Evolutionary conservation across 1,140 invertebrate species (phyloP), one percentile per base, ranked within the genome.

Genomic region (Polypedilum pembai): DNA sequence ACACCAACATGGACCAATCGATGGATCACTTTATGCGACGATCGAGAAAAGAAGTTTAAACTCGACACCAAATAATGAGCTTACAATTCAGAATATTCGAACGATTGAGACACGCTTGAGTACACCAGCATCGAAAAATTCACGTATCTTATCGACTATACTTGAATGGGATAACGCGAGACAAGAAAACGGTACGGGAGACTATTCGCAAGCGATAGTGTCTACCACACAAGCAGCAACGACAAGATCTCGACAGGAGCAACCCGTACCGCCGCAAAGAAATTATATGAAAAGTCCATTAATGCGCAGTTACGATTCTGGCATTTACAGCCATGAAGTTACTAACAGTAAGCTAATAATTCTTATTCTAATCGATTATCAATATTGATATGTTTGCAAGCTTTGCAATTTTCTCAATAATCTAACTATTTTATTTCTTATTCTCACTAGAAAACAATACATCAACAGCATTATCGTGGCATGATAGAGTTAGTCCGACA

Each of bases 21-120:
- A 76, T 73, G 75, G 75, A 73, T 76, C 75, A 17, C 41, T 76
- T 69, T 76, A 76, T 74, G 75, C 75, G 41, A 76, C 75, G 41
- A 76, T 76, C 18, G 40, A 72, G 17, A 76, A 76, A 69, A 63
- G 74, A 65, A 69, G 73, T 69, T 5, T 18, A 8, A 69, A 18
- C 8, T 18, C 15, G 7, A 66, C 10, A n/a, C 10, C 10, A n/a
- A 66, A 66, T 69, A 69, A 69, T 69, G 65, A 69, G 18, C 17
- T 69, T 18, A 69, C 65, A 18, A 10, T 69, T 17, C 65, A 69
- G 8, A 69, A 69, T 21, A 69, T 69, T 20, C 65, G 65, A 69
- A 69, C 65, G 3, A 69, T 69, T 20, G 65, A 69, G 10, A 69
- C 65, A 21, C 65, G 65, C 7, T 69, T 69, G 20, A 69, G 20